A percentile compares a stretch with the other conserved stretches of the same genome.
phyloP scores from a whole-genome alignment of 1,140 invertebrate genomes.

The Xylocopa sonorina region DNA sequence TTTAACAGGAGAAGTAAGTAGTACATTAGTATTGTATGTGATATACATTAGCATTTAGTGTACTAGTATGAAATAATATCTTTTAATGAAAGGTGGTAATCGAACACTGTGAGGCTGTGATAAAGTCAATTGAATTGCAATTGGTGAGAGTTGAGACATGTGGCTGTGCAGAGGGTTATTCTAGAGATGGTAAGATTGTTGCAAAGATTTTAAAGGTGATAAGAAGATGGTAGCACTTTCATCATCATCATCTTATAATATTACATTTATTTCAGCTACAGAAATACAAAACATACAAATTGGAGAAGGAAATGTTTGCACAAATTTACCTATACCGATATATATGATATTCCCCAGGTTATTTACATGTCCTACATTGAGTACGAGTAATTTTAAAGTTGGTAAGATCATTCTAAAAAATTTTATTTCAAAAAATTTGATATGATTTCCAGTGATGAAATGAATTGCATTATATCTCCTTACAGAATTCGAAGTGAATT shows the following conservation, averaged over 20 bases:
- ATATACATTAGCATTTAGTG: neutral
- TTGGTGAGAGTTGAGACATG: conserved; percentile 97
- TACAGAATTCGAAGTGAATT: conserved; percentile 97
- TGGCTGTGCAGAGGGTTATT: conserved; percentile 96
- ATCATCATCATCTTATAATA: neutral
- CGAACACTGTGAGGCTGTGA: conserved; percentile 89
- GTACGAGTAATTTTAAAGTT: conserved; percentile 97
- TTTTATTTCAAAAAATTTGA: neutral
- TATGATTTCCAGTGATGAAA: neutral
- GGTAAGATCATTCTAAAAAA: conserved; percentile 84
- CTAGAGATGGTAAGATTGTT: conserved; percentile 93
- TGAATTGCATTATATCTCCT: conserved; percentile 63
- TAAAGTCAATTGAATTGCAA: conserved; percentile 97
- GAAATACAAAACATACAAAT: conserved; percentile 99
- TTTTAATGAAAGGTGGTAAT: conserved; percentile 84
- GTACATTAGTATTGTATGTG: neutral
- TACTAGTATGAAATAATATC: neutral
- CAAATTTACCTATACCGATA: conserved; percentile 93
- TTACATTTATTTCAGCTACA: conserved; percentile 86
- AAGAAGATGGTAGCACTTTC: neutral
- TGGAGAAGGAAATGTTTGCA: conserved; percentile 94
- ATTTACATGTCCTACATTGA: conserved; percentile 96
- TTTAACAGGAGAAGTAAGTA: conserved; percentile 92
- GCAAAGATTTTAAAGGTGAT: too few relatives aligned
- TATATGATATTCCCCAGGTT: conserved; percentile 97